Conservation (phyloP, 2,888 invertebrate genomes). For the Mylabris sibirica region DNA sequence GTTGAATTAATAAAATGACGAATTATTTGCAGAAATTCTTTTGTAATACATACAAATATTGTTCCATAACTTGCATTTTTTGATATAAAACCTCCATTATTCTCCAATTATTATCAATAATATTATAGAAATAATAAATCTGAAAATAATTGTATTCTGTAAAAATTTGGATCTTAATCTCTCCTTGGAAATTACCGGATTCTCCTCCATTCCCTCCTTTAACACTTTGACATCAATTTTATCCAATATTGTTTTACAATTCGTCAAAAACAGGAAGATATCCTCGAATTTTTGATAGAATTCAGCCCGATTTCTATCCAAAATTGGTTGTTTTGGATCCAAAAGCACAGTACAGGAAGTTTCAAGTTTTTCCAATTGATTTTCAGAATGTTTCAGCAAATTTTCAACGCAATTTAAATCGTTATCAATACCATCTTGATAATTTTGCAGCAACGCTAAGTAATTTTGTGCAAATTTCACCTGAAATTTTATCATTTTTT, state of each 20-base stretch:
- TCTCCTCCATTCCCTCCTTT: neutral
- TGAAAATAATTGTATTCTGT: neutral
- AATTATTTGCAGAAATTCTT: constrained; percentile 15
- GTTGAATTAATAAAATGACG: constrained; percentile 14
- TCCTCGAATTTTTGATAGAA: constrained; percentile 10
- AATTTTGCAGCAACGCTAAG: neutral
- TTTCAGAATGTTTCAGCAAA: neutral
- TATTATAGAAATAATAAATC: neutral
- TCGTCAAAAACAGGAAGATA: neutral
- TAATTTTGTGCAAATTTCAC: neutral
- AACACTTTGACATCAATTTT: neutral
- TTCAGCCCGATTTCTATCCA: neutral
- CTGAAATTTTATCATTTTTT: neutral
- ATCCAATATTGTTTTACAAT: constrained; percentile 6
- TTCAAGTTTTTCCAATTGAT: neutral
- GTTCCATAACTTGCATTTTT: neutral
- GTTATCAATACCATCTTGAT: neutral
- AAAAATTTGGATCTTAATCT: neutral
- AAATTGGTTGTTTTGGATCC: neutral
- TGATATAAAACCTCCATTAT: constrained; percentile 4
- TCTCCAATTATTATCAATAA: neutral
- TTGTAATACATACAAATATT: constrained; percentile 4
- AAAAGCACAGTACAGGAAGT: neutral
- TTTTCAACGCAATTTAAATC: neutral
- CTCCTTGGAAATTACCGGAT: neutral